phyloP scores from a whole-genome alignment of 2,797 vertebrate species.

The Pseudochirops corinnae region DNA sequence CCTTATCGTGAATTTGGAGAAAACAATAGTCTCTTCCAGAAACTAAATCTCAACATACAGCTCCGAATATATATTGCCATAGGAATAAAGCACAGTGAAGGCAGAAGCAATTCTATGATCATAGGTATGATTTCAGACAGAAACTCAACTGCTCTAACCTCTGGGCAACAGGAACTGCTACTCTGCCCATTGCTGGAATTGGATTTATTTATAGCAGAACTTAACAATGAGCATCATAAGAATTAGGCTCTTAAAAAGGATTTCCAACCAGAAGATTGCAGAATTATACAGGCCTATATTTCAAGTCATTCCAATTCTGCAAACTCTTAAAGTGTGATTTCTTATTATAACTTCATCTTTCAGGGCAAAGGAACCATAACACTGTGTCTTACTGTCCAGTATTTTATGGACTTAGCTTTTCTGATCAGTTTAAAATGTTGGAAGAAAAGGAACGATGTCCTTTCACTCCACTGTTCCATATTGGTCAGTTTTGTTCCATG shows the following conservation, averaged over 20 bases:
- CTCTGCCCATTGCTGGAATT: not conserved
- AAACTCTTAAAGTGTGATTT: constrained; percentile 51
- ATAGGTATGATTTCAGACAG: not conserved
- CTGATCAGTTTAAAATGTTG: constrained; percentile 40
- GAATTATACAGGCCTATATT: constrained; percentile 58
- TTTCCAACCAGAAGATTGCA: constrained; percentile 54
- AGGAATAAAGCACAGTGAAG: constrained; percentile 15
- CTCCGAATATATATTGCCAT: constrained; percentile 27
- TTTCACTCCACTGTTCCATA: constrained; percentile 4
- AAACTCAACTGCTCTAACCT: constrained; percentile 15
- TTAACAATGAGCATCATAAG: constrained; percentile 12
- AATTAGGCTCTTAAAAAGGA: constrained; percentile 40
- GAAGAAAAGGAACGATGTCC: not conserved
- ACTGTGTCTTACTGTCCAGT: not conserved
- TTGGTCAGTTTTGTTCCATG: not conserved
- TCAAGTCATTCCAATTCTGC: constrained; percentile 59
- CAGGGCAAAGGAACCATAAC: constrained; percentile 4
- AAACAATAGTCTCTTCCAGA: not conserved
- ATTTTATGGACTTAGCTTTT: constrained; percentile 47
- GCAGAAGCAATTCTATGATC: constrained; percentile 47
- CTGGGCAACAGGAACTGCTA: not conserved
- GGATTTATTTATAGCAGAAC: constrained; percentile 60
- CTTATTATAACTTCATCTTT: constrained; percentile 33
- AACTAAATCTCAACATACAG: not conserved
- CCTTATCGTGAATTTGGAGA: not conserved